These are phyloP conservation scores for Lordiphosa andalusiaca DNA, from an alignment of 2,888 invertebrate genomes.

Conservation along the genomic window DNA sequence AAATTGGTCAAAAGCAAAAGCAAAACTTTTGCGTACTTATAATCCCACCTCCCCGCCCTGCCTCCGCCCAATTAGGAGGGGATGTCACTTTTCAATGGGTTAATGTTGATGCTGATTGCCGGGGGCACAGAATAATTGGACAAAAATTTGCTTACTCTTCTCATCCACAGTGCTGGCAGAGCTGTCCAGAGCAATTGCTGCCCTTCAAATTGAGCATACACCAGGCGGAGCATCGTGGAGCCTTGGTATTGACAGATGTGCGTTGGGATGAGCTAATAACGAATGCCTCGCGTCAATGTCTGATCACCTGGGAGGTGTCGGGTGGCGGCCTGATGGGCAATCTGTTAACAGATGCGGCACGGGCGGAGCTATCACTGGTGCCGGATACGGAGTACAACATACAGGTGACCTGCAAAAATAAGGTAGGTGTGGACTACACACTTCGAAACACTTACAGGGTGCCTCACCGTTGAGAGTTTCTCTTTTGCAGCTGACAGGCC, in stretches of 20 bases:
- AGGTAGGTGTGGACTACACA: too few relatives aligned
- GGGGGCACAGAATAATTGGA: too few relatives aligned
- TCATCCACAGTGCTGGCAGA: conserved; percentile 77
- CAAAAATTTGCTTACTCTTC: neutral
- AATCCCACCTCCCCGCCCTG: too few relatives aligned
- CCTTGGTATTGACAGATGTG: conserved; percentile 79
- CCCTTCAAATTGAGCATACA: conserved; percentile 75
- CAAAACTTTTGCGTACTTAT: too few relatives aligned
- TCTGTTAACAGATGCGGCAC: conserved; percentile 78
- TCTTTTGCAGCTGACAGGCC: conserved; percentile 76
- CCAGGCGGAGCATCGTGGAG: conserved; percentile 79
- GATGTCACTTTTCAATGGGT: too few relatives aligned
- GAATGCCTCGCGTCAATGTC: conserved; percentile 75
- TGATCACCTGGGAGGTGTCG: conserved; percentile 80
- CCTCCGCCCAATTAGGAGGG: too few relatives aligned
- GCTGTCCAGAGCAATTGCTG: conserved; percentile 74
- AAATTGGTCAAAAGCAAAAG: too few relatives aligned
- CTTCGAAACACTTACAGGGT: too few relatives aligned
- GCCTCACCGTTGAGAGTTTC: too few relatives aligned
- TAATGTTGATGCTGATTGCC: neutral
- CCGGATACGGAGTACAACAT: conserved; percentile 80
- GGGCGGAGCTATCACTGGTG: conserved; percentile 80
- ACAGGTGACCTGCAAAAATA: conserved; percentile 80
- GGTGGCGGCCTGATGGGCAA: conserved; percentile 80
- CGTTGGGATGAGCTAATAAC: conserved; percentile 77